A percentile compares a stretch with the other conserved stretches of the same genome.
phyloP scores from a whole-genome alignment of 2,888 invertebrate genomes.

The Rhagonycha fulva region DNA sequence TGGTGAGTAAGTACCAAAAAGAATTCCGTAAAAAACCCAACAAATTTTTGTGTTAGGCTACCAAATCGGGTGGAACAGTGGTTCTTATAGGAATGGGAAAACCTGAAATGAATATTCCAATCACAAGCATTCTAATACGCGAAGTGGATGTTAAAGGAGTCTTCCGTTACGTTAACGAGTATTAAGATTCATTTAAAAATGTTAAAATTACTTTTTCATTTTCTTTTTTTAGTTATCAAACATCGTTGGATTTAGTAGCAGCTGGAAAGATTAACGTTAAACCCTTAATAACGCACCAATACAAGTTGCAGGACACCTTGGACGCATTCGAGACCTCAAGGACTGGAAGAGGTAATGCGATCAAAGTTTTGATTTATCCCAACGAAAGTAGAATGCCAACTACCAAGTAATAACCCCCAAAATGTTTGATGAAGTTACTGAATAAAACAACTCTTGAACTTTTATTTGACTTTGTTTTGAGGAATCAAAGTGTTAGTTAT shows the following conservation, averaged over 20 bases:
- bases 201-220: background rate
- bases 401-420: background rate
- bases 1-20: conserved; percentile 58
- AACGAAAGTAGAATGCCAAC: conserved; percentile 32
- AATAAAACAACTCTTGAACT: background rate
- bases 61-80: conserved; percentile 82
- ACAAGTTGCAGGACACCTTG: conserved; percentile 69
- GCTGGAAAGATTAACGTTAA: conserved; percentile 75
- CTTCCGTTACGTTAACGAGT: conserved; percentile 91
- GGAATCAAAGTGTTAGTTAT: background rate
- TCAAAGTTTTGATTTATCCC: conserved; percentile 85
- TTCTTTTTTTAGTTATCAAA: conserved; percentile 64
- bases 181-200: background rate
- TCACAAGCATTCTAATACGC: conserved; percentile 77
- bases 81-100: conserved; percentile 90
- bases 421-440: background rate
- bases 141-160: conserved; percentile 94
- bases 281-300: conserved; percentile 79
- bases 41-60: conserved; percentile 63
- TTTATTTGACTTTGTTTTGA: conserved; percentile 41
- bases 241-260: conserved; percentile 74
- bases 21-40: background rate
- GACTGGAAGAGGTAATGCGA: conserved; percentile 67
- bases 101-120: conserved; percentile 76
- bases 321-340: conserved; percentile 81